These are phyloP conservation scores for Drosophila auraria DNA, from an alignment of 1,140 invertebrate species.

Conservation along the genomic window DNA sequence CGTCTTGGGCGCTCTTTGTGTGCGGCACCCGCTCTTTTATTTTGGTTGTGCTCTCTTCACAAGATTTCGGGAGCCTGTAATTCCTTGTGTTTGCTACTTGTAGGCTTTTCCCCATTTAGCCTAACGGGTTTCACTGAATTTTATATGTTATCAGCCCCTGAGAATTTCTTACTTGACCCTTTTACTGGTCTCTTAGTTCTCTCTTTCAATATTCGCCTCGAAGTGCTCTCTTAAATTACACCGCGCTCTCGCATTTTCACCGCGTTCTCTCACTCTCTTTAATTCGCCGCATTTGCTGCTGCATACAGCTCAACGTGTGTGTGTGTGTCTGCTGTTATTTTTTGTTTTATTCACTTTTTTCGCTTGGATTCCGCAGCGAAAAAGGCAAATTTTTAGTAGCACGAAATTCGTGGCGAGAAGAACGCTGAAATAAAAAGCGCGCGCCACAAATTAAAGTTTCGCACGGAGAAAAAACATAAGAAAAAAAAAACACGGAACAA, in stretches of 20 bases:
- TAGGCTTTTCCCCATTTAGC: background rate
- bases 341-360: constrained; percentile 59
- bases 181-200: background rate
- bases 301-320: constrained; percentile 31
- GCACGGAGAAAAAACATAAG: constrained; percentile 9
- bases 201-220: background rate
- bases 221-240: constrained; percentile 9
- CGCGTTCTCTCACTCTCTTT: background rate
- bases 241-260: constrained; percentile 6
- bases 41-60: background rate
- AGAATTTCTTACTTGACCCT: background rate
- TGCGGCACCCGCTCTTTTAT: background rate
- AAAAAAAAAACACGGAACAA: constrained; percentile 4
- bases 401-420: constrained; percentile 73
- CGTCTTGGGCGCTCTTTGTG: background rate
- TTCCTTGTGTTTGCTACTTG: background rate
- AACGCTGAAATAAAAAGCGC: constrained; percentile 43
- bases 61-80: too few relatives aligned
- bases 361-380: constrained; percentile 62
- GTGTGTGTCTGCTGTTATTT: constrained; percentile 42
- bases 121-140: background rate
- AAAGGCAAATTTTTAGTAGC: constrained; percentile 62
- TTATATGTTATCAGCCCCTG: background rate
- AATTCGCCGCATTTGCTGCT: constrained; percentile 38
- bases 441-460: constrained; percentile 33